Base-by-base conservation (phyloP, 2,113 vertebrate species). In the Larimichthys crocea region DNA sequence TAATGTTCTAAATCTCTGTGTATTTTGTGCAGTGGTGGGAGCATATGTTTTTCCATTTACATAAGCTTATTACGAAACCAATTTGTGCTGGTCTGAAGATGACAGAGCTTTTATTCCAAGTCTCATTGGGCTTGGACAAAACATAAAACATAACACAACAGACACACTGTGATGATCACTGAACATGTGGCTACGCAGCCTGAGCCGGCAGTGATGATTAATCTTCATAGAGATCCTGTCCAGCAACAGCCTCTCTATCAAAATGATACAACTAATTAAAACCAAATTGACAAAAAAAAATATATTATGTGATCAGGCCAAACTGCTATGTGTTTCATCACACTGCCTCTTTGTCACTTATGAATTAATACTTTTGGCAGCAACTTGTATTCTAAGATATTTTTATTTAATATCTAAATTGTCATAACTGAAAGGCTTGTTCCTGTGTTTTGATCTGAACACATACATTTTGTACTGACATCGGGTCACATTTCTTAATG, bases 21-120 rank as follows among this genome's bases (percentile, higher is more conserved):
- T 64, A 17, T 63, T 29, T 6, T 40, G 42, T 35, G 50, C 1
- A 49, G 40, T 52, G 20, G 35, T 53, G 31, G 65, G 66, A 59
- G n/a, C 16, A 19, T 53, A 50, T 53, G 35, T 75, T 67, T 74
- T 66, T n/a, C 57, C 60, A 50, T 88, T 89, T 88, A 84, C 53
- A 42, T 82, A 91, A 91, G 60, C 66, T 71, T 63, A 66, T 88
- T 85, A 74, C 7, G 10, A 89, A 90, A 88, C 73, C 67, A 69
- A 82, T 84, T 77, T 67, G 72, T 6, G 24, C n/a, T 31, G 3
- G 24, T 77, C 35, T 22, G n/a, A 78, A 73, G 17, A 83, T 44
- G 60, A 80, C 79, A 64, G 35, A 48, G 70, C 48, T 76, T 73
- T 74, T 3, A 5, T 69, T n/a, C n/a, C 22, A 46, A 56, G 53